Evolutionary conservation across 2,797 vertebrate species (phyloP), one percentile per base, ranked within the genome.

Genomic region (Platyrinchus mystaceus): DNA sequence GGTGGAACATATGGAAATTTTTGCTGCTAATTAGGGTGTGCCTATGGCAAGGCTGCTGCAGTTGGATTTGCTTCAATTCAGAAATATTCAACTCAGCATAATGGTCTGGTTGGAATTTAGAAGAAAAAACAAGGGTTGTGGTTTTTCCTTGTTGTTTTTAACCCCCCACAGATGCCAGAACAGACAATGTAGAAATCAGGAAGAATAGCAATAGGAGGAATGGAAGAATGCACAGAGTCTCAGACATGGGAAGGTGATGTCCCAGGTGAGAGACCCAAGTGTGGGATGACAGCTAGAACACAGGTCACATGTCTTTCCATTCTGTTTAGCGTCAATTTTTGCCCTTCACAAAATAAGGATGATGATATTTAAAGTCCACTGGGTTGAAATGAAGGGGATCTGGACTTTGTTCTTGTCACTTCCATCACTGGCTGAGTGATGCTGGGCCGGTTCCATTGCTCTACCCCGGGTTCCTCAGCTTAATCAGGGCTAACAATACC

Each of bases 1-100:
- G 87, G 93, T 97, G 94, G 91, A 96, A 95, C 91, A 97, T 96
- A 96, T 75, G 96, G 95, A 95, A 97, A 46, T 78, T 91, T 97
- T 97, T 97, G 96, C 97, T 97, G 97, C 80, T 94, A 93, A 96
- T 94, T 96, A 95, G 97, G 97, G 96, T 96, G 97, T 91, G 96
- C 97, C 98, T 94, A 94, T 95, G 95, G 97, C 97, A 97, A 97
- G 96, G 95, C 93, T 90, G 96, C 82, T 93, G 92, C 97, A 97
- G 95, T 96, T 97, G 96, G 97, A 96, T 92, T 87, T 94, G 96
- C 94, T 97, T 96, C 89, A 92, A 86, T 96, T 94, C 89, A 97
- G 74, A 97, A 97, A 91, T 92, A 91, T 96, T 98, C 96, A 97
- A 90, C 96, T 97, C 97, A 97, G 91, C 94, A 93, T 86, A 97